Conservation (phyloP, 1,140 invertebrate species). For the Drosophila simulans region DNA sequence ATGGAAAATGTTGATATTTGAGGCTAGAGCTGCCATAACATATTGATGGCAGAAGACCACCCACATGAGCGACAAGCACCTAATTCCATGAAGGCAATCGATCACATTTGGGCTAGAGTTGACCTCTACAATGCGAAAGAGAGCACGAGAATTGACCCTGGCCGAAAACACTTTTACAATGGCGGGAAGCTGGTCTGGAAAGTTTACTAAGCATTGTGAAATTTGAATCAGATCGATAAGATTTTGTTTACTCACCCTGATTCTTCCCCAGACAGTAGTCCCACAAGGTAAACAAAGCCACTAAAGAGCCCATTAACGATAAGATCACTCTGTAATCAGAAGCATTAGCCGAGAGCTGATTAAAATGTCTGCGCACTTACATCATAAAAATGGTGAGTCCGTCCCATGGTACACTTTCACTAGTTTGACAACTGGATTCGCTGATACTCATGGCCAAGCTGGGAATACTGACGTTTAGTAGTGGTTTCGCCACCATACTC, state of each 20-base stretch:
- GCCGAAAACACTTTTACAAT: constrained; percentile 51
- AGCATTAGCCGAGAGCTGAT: not conserved
- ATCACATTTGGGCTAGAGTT: constrained; percentile 59
- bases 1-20: constrained; percentile 61
- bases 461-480: constrained; percentile 12
- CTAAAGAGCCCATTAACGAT: constrained; percentile 16
- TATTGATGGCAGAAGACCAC: constrained; percentile 87
- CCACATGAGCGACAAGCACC: constrained; percentile 88
- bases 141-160: constrained; percentile 38
- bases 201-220: not conserved
- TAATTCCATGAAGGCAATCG: constrained; percentile 86
- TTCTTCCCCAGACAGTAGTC: constrained; percentile 51
- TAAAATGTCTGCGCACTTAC: constrained; percentile 16
- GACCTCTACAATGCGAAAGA: constrained; percentile 37
- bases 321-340: constrained; percentile 37
- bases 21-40: constrained; percentile 32
- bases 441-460: not conserved
- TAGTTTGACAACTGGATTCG: constrained; percentile 27
- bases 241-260: constrained; percentile 35
- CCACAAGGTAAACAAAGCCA: constrained; percentile 41
- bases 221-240: not conserved
- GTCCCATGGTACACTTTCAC: constrained; percentile 24
- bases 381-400: constrained; percentile 59
- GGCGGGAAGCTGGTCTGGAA: constrained; percentile 32
- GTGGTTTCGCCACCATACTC: not conserved